Percentiles rank a stretch among this genome's conserved stretches.
These are phyloP conservation scores for Eubucco bourcierii DNA, from an alignment of 2,113 vertebrate genomes.

Conservation along the genomic window DNA sequence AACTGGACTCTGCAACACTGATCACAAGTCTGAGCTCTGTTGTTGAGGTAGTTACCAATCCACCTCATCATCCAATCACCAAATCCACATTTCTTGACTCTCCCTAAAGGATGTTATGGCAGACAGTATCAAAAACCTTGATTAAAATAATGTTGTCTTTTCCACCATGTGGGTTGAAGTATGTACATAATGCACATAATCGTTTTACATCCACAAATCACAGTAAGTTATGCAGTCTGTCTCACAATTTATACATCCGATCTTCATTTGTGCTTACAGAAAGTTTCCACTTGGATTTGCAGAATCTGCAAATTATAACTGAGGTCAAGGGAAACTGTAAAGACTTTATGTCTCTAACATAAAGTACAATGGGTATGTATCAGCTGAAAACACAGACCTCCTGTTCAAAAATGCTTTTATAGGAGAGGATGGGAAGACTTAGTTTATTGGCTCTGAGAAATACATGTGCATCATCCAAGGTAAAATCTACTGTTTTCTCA, in stretches of 20 bases:
- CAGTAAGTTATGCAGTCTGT: slow-evolving; percentile 19
- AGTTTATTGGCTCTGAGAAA: not conserved
- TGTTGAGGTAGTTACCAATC: too few species aligned
- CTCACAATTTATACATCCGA: not conserved
- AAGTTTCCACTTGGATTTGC: not conserved
- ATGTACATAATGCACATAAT: not conserved
- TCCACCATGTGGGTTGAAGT: not conserved
- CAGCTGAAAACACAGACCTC: not conserved
- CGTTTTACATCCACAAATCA: slow-evolving; percentile 18
- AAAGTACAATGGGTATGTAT: not conserved
- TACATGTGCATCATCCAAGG: not conserved
- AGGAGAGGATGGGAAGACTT: not conserved
- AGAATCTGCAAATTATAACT: not conserved
- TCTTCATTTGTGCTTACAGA: slow-evolving; percentile 2
- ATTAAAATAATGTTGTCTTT: not conserved
- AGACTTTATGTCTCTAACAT: not conserved
- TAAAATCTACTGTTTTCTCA: not conserved
- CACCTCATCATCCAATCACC: too few species aligned
- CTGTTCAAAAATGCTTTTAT: not conserved
- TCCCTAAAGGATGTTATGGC: too few species aligned
- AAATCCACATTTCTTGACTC: too few species aligned
- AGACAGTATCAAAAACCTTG: not conserved
- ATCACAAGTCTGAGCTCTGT: too few species aligned
- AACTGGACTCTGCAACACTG: too few species aligned
- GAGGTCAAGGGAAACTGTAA: not conserved